Base-by-base conservation (phyloP, 1,140 invertebrate genomes). In the Parapsyche elsis region DNA sequence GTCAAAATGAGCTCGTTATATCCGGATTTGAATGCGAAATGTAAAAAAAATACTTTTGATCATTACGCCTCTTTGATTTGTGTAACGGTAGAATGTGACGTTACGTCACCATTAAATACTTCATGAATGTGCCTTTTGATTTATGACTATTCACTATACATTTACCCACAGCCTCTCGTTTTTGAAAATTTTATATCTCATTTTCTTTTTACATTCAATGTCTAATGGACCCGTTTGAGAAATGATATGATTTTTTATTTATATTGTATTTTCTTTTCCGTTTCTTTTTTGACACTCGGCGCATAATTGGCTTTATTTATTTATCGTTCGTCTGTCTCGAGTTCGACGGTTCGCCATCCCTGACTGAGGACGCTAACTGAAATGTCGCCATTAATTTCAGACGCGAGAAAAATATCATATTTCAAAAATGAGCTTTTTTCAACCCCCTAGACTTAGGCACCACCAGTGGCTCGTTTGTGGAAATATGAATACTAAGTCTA, bases 341-440 rank as follows among this genome's bases (percentile, higher is more conserved):
- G 30, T 38, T 38, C 30, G 30, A 38, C 30, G 30, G 30, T 38
- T 38, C 30, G 30, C 30, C 30, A 38, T 38, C 30, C 30, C 30
- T 38, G 30, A 38, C 30, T 38, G 30, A 38, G 30, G 30, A 38
- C 30, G 30, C 7, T 38, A 38, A 38, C 30, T 38, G 30, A 38
- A 38, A 38, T 38, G 30, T 9, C 57, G 57, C 21, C 57, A 21
- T 61, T 19, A 61, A 61, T 61, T 61, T 61, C 16, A 53, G 16
- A 53, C 57, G 57, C 57, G 57, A 61, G 57, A 61, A 61, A 61
- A 61, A 61, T 61, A 61, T 61, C 57, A 61, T 61, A 21, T 61
- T 61, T 61, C 57, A 61, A 61, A 61, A 61, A 21, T 19, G 57
- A n/a, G 57, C 9, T 61, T n/a, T 61, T 21, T 61, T 61, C 19